Evolutionary conservation across 1,140 invertebrate species (phyloP), one percentile per base, ranked within the genome.

Genomic region (Alviniconcha marisindica): DNA sequence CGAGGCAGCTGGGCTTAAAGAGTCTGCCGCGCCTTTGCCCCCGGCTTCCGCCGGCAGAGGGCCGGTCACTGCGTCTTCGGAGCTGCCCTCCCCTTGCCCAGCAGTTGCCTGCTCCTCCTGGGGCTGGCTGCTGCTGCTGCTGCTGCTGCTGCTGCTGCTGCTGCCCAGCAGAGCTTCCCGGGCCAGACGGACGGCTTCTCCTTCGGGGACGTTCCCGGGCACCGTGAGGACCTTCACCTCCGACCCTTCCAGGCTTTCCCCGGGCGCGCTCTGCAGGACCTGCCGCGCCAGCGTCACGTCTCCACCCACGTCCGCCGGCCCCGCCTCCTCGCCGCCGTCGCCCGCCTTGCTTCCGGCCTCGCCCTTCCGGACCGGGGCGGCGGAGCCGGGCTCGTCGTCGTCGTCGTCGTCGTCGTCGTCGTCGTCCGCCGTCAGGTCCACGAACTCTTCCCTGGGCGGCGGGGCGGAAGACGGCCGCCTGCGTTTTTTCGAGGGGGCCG

Each of bases 211-310:
- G 48, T 87, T 85, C 33, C 84, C 90, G 1, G 88, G 84, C 36
- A 88, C 82, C 15, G 91, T 87, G 69, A 91, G 83, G 14, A 90
- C 84, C 38, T 89, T 88, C 60, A 89, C 89, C 36, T 83, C 73
- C 15, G 78, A 81, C 71, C 83, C 85, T 24, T 82, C 84, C 24
- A 84, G 66, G 2, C 82, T 40, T 69, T 87, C 84, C 28, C 69
- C 15, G 4, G 82, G 86, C 1, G 83, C 81, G 60, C 51, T 84
- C 10, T 81, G 69, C 10, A 87, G 81, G 60, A 87, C 51, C 4
- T 78, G 80, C 60, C 83, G 42, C 33, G 81, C 77, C 51, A 86
- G n/a, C 5, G 24, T 63, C 48, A 63, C n/a, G 44, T 82, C 80
- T 10, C n/a, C 42, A n/a, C 51, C 44, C 40, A 74, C 51, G 21